A percentile compares a stretch with the other conserved stretches of the same genome.
These are phyloP conservation scores for Eudemis profundana DNA, from an alignment of 2,888 invertebrate species.

Conservation along the genomic window DNA sequence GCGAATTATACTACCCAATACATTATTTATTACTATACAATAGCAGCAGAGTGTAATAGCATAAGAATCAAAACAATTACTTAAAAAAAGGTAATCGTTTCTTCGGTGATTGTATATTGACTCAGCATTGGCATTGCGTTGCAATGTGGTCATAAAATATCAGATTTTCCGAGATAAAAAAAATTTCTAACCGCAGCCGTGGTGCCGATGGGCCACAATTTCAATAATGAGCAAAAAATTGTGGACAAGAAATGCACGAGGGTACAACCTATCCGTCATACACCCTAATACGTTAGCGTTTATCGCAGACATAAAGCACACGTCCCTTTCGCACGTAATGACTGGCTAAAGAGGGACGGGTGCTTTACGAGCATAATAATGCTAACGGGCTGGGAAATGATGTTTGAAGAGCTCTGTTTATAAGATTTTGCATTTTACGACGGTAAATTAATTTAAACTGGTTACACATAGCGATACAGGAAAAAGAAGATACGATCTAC, in stretches of 20 bases:
- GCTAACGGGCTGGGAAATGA: slow-evolving; percentile 11
- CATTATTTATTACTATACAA: too few species aligned
- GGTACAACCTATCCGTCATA: slow-evolving; percentile 4
- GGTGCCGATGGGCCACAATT: slow-evolving; percentile 5
- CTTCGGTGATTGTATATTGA: too few species aligned
- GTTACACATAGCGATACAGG: neutral
- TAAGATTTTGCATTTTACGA: neutral
- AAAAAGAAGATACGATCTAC: neutral
- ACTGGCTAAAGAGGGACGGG: slow-evolving; percentile 12
- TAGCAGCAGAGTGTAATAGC: too few species aligned
- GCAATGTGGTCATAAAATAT: neutral
- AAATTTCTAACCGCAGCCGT: neutral
- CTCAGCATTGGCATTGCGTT: too few species aligned
- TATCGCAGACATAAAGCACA: slow-evolving; percentile 26
- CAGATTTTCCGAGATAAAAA: neutral
- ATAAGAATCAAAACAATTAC: too few species aligned
- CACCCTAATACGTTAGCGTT: slow-evolving; percentile 24
- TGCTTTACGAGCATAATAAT: slow-evolving; percentile 12
- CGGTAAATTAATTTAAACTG: neutral
- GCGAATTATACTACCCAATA: too few species aligned
- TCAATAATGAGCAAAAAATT: neutral
- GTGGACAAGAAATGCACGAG: neutral
- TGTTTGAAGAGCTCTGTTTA: slow-evolving; percentile 15
- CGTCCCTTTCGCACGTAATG: slow-evolving; percentile 13
- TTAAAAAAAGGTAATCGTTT: too few species aligned